phyloP scores from a whole-genome alignment of 2,113 vertebrate species.

The Chaetodon auriga region DNA sequence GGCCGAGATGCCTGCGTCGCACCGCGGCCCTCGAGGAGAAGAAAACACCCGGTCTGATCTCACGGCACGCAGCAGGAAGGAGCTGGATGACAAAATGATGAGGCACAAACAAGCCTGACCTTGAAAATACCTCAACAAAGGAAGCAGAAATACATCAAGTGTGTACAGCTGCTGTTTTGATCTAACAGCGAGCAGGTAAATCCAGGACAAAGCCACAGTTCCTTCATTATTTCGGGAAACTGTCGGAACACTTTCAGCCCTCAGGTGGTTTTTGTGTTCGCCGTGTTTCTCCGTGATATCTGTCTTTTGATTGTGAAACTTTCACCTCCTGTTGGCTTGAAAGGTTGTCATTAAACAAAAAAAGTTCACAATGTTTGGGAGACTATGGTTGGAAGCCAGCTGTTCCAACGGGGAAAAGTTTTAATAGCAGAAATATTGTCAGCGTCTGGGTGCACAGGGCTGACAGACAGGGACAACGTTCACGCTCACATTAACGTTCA shows the following conservation, averaged over 20 bases:
- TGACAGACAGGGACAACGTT: too few relatives aligned
- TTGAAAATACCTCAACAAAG: slow-evolving; percentile 1
- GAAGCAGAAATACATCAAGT: background rate
- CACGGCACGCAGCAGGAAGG: background rate
- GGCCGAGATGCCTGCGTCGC: background rate
- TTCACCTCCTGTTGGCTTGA: background rate
- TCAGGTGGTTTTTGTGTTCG: background rate
- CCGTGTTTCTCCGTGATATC: background rate
- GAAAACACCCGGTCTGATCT: background rate
- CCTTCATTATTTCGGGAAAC: background rate
- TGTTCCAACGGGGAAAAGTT: too few relatives aligned
- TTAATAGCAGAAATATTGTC: too few relatives aligned
- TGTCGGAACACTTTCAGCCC: background rate
- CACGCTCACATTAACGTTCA: too few relatives aligned
- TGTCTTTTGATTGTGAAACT: background rate
- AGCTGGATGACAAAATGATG: slow-evolving; percentile 14
- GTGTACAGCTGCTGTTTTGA: background rate
- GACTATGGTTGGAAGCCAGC: background rate
- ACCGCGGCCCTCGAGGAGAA: background rate
- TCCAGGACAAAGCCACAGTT: background rate
- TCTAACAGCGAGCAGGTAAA: background rate
- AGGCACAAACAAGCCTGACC: slow-evolving; percentile 7
- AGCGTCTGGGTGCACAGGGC: too few relatives aligned
- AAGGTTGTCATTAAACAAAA: background rate
- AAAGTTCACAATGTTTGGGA: background rate